Evolutionary conservation across 2,888 invertebrate species (phyloP), one percentile per base, ranked within the genome.

Genomic region (Congeria kusceri): DNA sequence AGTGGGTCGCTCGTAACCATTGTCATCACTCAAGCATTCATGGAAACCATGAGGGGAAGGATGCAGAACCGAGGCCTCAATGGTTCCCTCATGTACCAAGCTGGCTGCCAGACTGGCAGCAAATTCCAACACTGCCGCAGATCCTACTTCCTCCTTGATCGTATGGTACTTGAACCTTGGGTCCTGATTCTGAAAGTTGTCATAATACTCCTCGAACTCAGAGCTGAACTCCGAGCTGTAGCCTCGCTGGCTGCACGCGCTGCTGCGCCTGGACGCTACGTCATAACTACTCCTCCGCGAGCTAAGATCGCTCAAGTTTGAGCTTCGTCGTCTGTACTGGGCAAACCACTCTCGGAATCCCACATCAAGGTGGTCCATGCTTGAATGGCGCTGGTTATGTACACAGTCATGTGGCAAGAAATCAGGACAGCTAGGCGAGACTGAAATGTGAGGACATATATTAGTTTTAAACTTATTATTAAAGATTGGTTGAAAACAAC

Each of bases 251-350:
- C 89, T 87, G 66, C 90, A 89, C 58, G 72, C 69, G 58, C 80
- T 79, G 32, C 83, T 80, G 25, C 82, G 57, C 0, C 80, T 59
- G 0, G 84, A 84, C 0, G 78, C 70, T 1, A 80, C 27, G 63
- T 80, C 80, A 32, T 80, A 82, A 32, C 84, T 86, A 93, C 94
- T 97, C 96, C 47, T 83, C 2, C 91, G 82, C 0, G 91, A 90
- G n/a, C 89, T 87, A n/a, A 91, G 61, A 63, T 92, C 91, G 74
- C 91, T 91, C 67, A 91, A 74, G 78, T 91, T 91, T 5, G 92
- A 92, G 72, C 92, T 92, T 25, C 92, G 72, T 47, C 92, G 84
- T 49, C 92, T 83, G 61, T 90, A 87, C 47, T 88, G 83, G 23
- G 84, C 77, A 74, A 89, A 84, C 88, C 90, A 91, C 25, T 90